phyloP scores from a whole-genome alignment of 2,113 vertebrate genomes.

The Engystomops pustulosus region DNA sequence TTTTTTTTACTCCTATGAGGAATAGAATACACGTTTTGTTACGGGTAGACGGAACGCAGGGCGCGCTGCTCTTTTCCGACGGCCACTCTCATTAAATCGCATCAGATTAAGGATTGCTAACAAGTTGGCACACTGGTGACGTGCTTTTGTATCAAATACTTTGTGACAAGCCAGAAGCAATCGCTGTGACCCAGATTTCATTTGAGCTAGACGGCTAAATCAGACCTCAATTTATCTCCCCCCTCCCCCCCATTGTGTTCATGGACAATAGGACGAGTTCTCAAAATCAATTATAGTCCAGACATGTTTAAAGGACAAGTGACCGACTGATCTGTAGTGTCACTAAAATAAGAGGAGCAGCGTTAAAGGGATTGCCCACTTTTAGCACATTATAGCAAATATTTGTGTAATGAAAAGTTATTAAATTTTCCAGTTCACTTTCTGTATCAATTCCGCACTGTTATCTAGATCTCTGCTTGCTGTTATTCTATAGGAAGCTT shows the following conservation, averaged over 20 bases:
- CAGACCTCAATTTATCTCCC: constrained; percentile 38
- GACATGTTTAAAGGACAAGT: constrained; percentile 5
- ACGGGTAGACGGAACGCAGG: no score
- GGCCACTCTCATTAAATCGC: constrained; percentile 4
- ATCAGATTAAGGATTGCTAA: constrained; percentile 33
- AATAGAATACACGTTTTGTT: no score
- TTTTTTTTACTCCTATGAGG: no score
- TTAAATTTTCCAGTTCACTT: no score
- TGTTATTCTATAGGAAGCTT: no score
- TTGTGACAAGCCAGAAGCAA: constrained; percentile 50
- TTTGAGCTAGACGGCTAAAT: constrained; percentile 12
- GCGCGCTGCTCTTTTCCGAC: constrained; percentile 1
- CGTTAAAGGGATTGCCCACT: no score
- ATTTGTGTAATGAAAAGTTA: no score
- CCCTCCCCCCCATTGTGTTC: background rate
- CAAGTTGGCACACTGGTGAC: constrained; percentile 32
- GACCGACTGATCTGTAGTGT: background rate
- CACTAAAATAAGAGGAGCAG: background rate
- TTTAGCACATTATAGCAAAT: no score
- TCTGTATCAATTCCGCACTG: no score
- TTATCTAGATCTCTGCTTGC: no score
- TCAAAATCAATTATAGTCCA: constrained; percentile 30
- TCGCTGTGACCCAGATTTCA: constrained; percentile 47
- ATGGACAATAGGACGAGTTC: background rate
- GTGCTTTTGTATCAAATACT: constrained; percentile 33